phyloP scores from a whole-genome alignment of 2,113 vertebrate species.

The Pituophis catenifer region DNA sequence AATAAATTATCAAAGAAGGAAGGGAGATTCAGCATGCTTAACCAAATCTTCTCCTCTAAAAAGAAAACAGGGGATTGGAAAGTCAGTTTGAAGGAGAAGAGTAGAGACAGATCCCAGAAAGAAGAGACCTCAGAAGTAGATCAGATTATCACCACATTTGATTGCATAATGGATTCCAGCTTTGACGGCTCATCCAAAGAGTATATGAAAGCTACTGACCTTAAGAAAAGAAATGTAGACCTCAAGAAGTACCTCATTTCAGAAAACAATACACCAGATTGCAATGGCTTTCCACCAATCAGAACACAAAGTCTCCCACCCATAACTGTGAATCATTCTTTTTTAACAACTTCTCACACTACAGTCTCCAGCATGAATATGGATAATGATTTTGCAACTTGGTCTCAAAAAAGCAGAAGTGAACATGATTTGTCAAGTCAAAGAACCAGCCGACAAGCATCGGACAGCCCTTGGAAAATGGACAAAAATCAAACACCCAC shows the following conservation, averaged over 20 bases:
- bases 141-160: constrained; percentile 85
- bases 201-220: constrained; percentile 38
- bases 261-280: constrained; percentile 66
- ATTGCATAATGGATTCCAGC: constrained; percentile 73
- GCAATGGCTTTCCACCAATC: constrained; percentile 71
- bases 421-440: constrained; percentile 77
- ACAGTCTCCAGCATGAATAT: constrained; percentile 46
- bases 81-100: constrained; percentile 60
- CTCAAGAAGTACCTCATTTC: constrained; percentile 64
- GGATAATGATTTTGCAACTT: constrained; percentile 58
- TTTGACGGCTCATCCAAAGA: constrained; percentile 64
- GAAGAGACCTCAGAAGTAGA: constrained; percentile 81
- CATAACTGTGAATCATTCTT: constrained; percentile 69
- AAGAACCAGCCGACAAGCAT: constrained; percentile 62
- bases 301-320: constrained; percentile 82
- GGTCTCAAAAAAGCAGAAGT: constrained; percentile 78
- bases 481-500: constrained; percentile 65
- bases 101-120: constrained; percentile 46
- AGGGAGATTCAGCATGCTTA: constrained; percentile 75
- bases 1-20: constrained; percentile 74
- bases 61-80: constrained; percentile 75
- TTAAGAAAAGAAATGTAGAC: constrained; percentile 66
- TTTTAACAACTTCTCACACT: constrained; percentile 66
- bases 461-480: constrained; percentile 67
- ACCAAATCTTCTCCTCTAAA: constrained; percentile 82